Percentiles rank a stretch among this genome's conserved stretches.
Evolutionary conservation across 2,888 invertebrate species (phyloP).

Genomic region (Pristionchus mayeri): DNA sequence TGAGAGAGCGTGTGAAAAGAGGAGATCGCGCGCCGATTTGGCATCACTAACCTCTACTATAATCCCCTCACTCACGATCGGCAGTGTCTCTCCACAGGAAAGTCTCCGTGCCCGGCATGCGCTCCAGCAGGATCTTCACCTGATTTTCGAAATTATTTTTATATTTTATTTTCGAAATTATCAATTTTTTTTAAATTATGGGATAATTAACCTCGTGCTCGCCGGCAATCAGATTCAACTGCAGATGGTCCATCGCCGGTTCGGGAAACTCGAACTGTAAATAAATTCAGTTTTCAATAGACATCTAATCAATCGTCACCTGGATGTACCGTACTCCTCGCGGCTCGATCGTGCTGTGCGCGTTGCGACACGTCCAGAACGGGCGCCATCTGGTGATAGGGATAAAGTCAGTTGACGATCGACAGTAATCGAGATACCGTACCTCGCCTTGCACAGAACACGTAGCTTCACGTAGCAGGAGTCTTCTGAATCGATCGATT

Average conservation of each 20-base stretch:
- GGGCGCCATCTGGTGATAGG: constrained; percentile 38
- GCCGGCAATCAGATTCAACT: not conserved
- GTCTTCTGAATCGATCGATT: not conserved
- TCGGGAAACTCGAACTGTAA: constrained; percentile 33
- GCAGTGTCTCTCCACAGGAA: constrained; percentile 41
- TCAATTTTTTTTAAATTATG: too few relatives aligned
- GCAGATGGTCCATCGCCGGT: constrained; percentile 15
- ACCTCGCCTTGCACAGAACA: constrained; percentile 35
- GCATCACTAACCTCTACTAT: not conserved
- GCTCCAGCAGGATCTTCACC: constrained; percentile 30
- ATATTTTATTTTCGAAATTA: not conserved
- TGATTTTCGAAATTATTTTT: constrained; percentile 3
- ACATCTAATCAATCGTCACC: not conserved
- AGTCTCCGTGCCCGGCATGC: constrained; percentile 39
- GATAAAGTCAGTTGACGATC: not conserved
- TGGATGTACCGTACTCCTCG: constrained; percentile 23
- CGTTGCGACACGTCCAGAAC: constrained; percentile 23
- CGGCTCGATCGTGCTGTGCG: constrained; percentile 31
- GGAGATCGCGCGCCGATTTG: too few relatives aligned
- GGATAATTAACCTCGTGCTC: constrained; percentile 30
- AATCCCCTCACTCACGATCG: not conserved
- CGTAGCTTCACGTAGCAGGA: constrained; percentile 36
- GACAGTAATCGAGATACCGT: not conserved
- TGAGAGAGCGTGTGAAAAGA: too few relatives aligned
- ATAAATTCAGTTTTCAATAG: not conserved